phyloP scores from a whole-genome alignment of 2,888 invertebrate genomes.

The Acleris holmiana region DNA sequence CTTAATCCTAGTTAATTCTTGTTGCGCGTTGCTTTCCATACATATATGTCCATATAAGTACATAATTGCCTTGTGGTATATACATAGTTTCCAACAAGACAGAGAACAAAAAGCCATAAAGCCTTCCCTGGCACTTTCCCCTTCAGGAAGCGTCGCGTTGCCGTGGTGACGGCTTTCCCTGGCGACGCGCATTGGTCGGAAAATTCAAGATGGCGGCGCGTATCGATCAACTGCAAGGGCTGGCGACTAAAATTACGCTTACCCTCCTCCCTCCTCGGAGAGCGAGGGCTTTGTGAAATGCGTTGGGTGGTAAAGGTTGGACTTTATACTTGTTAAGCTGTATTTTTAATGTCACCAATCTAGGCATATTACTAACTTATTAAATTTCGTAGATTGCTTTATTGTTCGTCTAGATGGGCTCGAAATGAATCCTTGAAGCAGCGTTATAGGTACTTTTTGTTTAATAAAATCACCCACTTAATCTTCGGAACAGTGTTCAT shows the following conservation, averaged over 20 bases:
- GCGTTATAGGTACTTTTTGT: too few species aligned
- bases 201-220: slow-evolving; percentile 81
- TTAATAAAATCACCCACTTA: too few species aligned
- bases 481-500: too few species aligned
- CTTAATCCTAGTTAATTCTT: background rate
- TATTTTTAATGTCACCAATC: too few species aligned
- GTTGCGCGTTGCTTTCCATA: background rate
- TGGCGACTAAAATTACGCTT: slow-evolving; percentile 23
- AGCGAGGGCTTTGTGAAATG: slow-evolving; percentile 5
- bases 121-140: slow-evolving; percentile 37
- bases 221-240: slow-evolving; percentile 66
- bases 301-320: too few species aligned
- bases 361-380: too few species aligned
- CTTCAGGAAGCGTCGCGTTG: slow-evolving; percentile 48
- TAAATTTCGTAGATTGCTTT: too few species aligned
- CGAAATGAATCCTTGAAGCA: too few species aligned
- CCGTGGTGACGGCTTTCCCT: slow-evolving; percentile 76
- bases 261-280: slow-evolving; percentile 24
- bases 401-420: too few species aligned
- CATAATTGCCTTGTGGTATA: too few species aligned
- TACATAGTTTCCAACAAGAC: slow-evolving; percentile 22
- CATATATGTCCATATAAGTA: background rate
- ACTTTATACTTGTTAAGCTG: background rate
- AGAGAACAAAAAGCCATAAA: slow-evolving; percentile 29
- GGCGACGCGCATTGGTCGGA: slow-evolving; percentile 80